Evolutionary conservation across 2,113 vertebrate genomes (phyloP), one percentile per base, ranked within the genome.

Genomic region (Prietella phreatophila): DNA sequence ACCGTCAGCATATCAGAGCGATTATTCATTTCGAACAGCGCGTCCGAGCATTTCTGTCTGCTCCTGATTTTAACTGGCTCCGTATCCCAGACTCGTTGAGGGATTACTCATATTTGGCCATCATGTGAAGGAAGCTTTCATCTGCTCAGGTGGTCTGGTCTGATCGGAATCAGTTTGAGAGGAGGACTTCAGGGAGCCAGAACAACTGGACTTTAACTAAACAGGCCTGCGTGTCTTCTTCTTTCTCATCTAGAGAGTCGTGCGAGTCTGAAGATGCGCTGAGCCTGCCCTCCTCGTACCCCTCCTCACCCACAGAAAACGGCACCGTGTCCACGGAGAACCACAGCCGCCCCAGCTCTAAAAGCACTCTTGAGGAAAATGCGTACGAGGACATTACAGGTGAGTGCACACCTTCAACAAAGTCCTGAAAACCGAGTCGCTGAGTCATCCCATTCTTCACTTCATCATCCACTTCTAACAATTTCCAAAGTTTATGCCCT

Each of bases 311-410:
- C 22, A 96, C 95, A 87, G 97, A 98, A 94, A 99, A 99, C 42
- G 98, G 98, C 94, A 97, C 97, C 1, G 81, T 91, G 78, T 92
- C 93, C 88, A 86, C 89, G 82, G 96, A 96, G 88, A 94, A 90
- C 88, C 96, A 95, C 92, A 96, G 93, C 88, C 96, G 96, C 86
- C 96, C 96, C 93, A 95, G 94, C 95, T 97, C 96, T 88, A 99
- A 99, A 95, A 97, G 97, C 97, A 97, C 97, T 96, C 97, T 97
- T 95, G 97, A 99, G 96, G 98, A 99, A 92, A 99, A 99, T 89
- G 95, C 98, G 89, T 99, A 99, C 89, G 98, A 99, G 94, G 98
- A 99, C 90, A 99, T 99, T 87, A 96, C 98, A 92, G 98, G 98
- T 99, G 96, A 97, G 97, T 83, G 90, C n/a, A 47, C n/a, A 69